Evolutionary conservation across 1,140 invertebrate species (phyloP), one percentile per base, ranked within the genome.

Genomic region (Kradibia gibbosae): DNA sequence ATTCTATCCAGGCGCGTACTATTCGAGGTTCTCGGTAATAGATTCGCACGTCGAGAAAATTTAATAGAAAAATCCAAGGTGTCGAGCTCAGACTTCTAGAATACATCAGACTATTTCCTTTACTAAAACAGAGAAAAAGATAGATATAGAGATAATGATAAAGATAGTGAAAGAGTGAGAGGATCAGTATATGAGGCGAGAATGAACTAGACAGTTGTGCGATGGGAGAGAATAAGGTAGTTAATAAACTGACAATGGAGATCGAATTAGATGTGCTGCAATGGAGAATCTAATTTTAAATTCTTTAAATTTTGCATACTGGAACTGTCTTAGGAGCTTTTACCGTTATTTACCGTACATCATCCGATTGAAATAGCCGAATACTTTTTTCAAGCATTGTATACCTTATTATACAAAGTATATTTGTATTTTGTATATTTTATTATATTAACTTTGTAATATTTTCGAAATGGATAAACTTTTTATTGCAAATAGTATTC

Each of bases 61-160:
- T 90, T 91, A 91, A 91, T 91, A 89, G 90, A 91, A 91, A 86
- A 91, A 89, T 90, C 89, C 89, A 84, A 86, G 87, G 89, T 90
- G 90, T 91, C 90, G 90, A 85, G 86, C 83, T 86, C 90, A 91
- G 90, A 88, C 89, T 88, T 87, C 86, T 84, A 85, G 87, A 87
- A 90, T 91, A 91, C 88, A 89, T 91, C 89, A 90, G 87, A 82
- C 89, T 88, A 90, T 90, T 90, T 88, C 87, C 85, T 83, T 79
- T 84, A n/a, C 39, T 3, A 15, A 53, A 53, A 28, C 3, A n/a
- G n/a, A n/a, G n/a, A n/a, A n/a, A n/a, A n/a, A n/a, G n/a, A n/a
- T n/a, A n/a, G n/a, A n/a, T n/a, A n/a, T n/a, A n/a, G 48, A 31
- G 31, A 5, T 20, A 20, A 11, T 0, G 48, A n/a, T 11, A 84